A percentile compares a stretch with the other conserved stretches of the same genome.
Conservation (phyloP, 2,797 vertebrate species). For the Epinephelus malabaricus region DNA sequence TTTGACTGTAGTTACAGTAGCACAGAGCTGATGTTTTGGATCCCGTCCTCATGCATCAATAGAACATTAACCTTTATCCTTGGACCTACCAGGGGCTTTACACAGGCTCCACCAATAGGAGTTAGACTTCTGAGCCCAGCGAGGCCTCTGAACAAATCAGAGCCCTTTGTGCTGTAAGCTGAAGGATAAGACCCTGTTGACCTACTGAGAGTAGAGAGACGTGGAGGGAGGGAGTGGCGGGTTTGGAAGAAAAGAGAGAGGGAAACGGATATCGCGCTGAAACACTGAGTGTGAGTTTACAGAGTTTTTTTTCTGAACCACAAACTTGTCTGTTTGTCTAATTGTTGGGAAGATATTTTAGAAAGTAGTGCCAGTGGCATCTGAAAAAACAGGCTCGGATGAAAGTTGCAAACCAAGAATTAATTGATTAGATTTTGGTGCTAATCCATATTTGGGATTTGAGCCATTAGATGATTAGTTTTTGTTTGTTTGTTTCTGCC, state of each 20-base stretch:
- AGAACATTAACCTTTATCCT: conserved; percentile 60
- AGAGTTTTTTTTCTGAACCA: not conserved
- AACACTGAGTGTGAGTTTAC: conserved; percentile 26
- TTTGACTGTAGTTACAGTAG: conserved; percentile 48
- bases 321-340: not conserved
- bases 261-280: conserved; percentile 49
- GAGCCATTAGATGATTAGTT: conserved; percentile 54
- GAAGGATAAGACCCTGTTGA: conserved; percentile 80
- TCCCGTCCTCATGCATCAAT: conserved; percentile 41
- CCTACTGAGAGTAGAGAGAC: conserved; percentile 70
- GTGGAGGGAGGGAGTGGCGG: not conserved
- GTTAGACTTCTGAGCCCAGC: conserved; percentile 41
- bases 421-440: conserved; percentile 37
- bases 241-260: conserved; percentile 23
- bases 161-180: conserved; percentile 66
- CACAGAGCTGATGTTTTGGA: conserved; percentile 31
- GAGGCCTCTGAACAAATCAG: conserved; percentile 67
- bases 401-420: conserved; percentile 7
- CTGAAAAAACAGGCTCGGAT: conserved; percentile 2
- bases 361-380: not conserved
- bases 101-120: conserved; percentile 62
- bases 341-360: not conserved
- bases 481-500: not conserved
- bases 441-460: conserved; percentile 67
- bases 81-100: conserved; percentile 53